Percentiles rank a stretch among this genome's conserved stretches.
These are phyloP conservation scores for Scelioninae gen. 1 DNA, from an alignment of 2,888 invertebrate genomes.

Conservation along the genomic window DNA sequence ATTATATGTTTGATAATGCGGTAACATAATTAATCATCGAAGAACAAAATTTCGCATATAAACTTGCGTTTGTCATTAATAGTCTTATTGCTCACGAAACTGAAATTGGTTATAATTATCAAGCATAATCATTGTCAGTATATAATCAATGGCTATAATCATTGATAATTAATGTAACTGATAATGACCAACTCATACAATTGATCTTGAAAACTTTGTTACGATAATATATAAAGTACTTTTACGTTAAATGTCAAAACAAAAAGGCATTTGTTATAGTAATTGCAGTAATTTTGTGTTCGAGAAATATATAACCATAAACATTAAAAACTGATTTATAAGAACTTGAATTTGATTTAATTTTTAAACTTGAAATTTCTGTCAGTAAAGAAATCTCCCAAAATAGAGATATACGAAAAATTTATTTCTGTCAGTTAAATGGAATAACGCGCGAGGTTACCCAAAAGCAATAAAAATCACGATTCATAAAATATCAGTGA, in stretches of 20 bases:
- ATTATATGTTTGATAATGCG: not conserved
- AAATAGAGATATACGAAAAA: too few species aligned
- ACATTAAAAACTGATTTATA: too few species aligned
- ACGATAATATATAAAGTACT: not conserved
- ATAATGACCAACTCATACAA: slow-evolving; percentile 1
- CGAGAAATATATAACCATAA: not conserved
- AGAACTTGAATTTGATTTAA: too few species aligned
- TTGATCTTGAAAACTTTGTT: not conserved
- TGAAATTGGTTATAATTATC: slow-evolving; percentile 1
- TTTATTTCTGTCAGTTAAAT: too few species aligned
- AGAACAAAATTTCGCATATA: not conserved
- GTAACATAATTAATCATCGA: not conserved
- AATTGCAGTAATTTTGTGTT: not conserved
- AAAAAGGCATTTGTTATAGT: too few species aligned
- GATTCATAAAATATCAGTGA: not conserved
- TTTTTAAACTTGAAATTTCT: too few species aligned
- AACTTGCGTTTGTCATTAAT: not conserved
- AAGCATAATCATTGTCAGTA: too few species aligned
- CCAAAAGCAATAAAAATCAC: not conserved
- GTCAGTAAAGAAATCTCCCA: too few species aligned
- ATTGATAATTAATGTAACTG: slow-evolving; percentile 4
- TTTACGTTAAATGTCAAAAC: too few species aligned
- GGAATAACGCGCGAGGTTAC: not conserved
- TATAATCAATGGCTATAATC: not conserved
- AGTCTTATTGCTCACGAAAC: not conserved